phyloP scores from a whole-genome alignment of 2,113 vertebrate genomes.

The Sinosuthora webbiana region DNA sequence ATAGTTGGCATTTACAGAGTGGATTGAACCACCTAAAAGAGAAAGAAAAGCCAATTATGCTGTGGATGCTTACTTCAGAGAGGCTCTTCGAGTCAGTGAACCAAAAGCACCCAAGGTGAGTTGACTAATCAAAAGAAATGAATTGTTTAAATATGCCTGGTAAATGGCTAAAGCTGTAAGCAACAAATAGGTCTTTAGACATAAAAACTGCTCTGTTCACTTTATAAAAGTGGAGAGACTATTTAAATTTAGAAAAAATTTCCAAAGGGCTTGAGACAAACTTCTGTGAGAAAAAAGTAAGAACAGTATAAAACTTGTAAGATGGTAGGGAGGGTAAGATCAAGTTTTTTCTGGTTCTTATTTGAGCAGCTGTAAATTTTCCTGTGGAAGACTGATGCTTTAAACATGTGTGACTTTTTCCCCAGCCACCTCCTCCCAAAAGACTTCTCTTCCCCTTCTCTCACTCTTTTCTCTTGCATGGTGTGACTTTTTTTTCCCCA shows the following conservation, averaged over 20 bases:
- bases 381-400: not conserved
- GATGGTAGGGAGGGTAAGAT: not conserved
- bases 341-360: not conserved
- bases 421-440: not conserved
- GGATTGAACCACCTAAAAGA: slow-evolving; percentile 97
- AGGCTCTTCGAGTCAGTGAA: slow-evolving; percentile 96
- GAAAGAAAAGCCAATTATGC: slow-evolving; percentile 99
- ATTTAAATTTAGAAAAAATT: not conserved
- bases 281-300: not conserved
- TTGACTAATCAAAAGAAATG: not conserved
- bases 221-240: not conserved
- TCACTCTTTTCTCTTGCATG: not conserved
- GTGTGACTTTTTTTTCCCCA: not conserved
- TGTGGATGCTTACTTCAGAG: slow-evolving; percentile 97
- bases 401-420: not conserved
- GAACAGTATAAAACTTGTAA: not conserved
- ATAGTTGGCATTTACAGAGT: slow-evolving; percentile 93
- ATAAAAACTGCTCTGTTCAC: not conserved
- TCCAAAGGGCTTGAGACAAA: not conserved
- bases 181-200: not conserved
- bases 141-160: not conserved
- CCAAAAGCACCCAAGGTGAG: slow-evolving; percentile 97
- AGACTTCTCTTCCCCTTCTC: not conserved
- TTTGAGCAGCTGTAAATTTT: not conserved
- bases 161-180: not conserved